These are phyloP conservation scores for Nasonia oneida DNA, from an alignment of 2,888 invertebrate genomes.

Conservation along the genomic window DNA sequence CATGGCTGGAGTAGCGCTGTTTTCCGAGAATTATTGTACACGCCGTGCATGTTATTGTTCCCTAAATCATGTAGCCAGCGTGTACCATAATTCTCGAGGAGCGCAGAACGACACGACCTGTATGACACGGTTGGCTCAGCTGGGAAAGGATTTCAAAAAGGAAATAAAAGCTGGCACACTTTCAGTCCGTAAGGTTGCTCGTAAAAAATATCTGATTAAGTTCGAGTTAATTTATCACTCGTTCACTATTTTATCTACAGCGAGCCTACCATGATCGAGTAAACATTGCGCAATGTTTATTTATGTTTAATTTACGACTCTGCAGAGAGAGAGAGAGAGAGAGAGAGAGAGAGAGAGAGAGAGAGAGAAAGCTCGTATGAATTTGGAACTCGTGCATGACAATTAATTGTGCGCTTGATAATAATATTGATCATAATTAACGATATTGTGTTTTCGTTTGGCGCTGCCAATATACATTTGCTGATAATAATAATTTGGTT, in stretches of 20 bases:
- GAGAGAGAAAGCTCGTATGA: too few relatives aligned
- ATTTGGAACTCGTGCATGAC: too few relatives aligned
- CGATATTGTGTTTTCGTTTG: too few relatives aligned
- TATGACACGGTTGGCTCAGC: not conserved
- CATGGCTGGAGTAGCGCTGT: not conserved
- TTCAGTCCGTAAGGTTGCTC: not conserved
- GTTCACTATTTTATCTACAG: not conserved
- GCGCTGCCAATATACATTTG: too few relatives aligned
- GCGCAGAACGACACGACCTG: not conserved
- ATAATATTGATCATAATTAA: too few relatives aligned
- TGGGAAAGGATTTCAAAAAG: constrained; percentile 12
- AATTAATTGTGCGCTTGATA: too few relatives aligned
- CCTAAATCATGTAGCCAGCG: constrained; percentile 42
- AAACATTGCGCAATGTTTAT: not conserved
- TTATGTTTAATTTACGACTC: not conserved
- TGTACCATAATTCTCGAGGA: constrained; percentile 41
- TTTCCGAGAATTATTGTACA: constrained; percentile 29
- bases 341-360: too few relatives aligned
- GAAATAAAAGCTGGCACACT: not conserved
- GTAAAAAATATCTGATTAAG: constrained; percentile 11
- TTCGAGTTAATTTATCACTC: not conserved
- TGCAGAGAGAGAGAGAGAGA: not conserved
- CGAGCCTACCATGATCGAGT: not conserved
- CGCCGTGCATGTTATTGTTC: constrained; percentile 40
- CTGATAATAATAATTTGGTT: too few relatives aligned